Base-by-base conservation (phyloP, 1,140 invertebrate species). In the Drosophila lowei region DNA sequence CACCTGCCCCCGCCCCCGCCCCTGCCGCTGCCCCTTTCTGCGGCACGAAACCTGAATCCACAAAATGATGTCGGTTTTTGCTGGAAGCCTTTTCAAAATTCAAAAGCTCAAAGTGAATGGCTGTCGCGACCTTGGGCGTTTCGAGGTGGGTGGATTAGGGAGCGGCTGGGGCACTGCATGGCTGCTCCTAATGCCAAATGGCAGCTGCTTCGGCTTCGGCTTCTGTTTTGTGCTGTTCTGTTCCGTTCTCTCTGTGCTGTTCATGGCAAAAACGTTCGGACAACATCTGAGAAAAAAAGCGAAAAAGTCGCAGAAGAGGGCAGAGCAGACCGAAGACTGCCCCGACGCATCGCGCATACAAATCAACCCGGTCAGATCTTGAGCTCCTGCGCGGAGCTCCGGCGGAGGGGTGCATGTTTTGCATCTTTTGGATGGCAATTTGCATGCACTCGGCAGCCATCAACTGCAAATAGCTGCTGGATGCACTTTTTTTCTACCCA, bases 21-120 rank as follows among this genome's bases (percentile, higher is more conserved):
- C 66, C 58, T 44, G 59, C 21, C 8, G 11, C 16, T 41, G 64
- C 15, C n/a, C 23, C 48, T 66, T 23, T 52, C 56, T 71, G 16
- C 8, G 25, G 66, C 76, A 75, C 57, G 47, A 57, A 66, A 60
- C 60, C 55, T 83, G 74, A 74, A 83, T 62, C 44, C 61, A 67
- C 62, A 75, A 81, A 88, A 77, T 62, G 81, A 77, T 81, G 81
- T 75, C 77, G 66, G 81, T 81, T 77, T 86, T 88, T 77, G 81
- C 77, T 47, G 18, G 68, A 44, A 54, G 65, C 83, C 84, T 84
- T 89, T 89, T 89, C 61, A 83, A 83, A 88, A 90, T 85, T 85
- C 86, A 88, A 83, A 88, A 71, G 83, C 83, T 89, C 83, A 88
- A 88, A 88, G 75, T 89, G 83, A 88, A 88, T 79, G 78, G 59